phyloP scores from a whole-genome alignment of 2,113 vertebrate species.

The Xerus inauris region DNA sequence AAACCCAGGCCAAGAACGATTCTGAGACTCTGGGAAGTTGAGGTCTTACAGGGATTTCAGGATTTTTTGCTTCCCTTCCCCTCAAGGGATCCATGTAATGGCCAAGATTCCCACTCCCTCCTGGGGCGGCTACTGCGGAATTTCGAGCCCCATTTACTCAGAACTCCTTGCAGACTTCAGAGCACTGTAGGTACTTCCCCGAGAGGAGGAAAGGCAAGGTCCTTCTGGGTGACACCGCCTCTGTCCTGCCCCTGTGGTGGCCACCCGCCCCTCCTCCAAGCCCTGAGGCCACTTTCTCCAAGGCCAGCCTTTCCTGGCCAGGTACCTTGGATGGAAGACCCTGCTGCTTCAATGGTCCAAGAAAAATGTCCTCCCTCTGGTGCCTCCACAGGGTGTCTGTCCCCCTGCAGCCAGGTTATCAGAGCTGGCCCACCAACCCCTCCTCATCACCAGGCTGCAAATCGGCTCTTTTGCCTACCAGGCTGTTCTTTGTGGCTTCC shows the following conservation, averaged over 20 bases:
- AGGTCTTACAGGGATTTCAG: neutral
- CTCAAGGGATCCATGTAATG: neutral
- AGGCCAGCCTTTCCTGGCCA: neutral
- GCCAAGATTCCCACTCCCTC: no score
- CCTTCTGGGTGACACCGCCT: neutral
- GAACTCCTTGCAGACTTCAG: neutral
- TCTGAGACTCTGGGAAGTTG: neutral
- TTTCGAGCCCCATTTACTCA: neutral
- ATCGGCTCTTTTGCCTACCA: neutral
- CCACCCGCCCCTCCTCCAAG: neutral
- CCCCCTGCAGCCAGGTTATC: neutral
- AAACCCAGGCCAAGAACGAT: neutral
- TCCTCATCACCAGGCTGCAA: rapidly evolving
- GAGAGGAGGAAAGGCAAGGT: neutral
- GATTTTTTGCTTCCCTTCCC: neutral
- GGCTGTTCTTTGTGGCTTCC: neutral
- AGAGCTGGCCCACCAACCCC: neutral
- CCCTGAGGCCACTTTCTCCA: neutral
- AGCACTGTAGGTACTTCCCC: neutral
- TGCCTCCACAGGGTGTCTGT: rapidly evolving
- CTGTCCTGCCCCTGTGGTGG: rapidly evolving
- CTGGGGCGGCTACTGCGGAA: neutral
- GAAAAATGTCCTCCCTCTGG: neutral
- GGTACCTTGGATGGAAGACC: neutral
- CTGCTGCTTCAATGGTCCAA: neutral